Base-by-base conservation (phyloP, 2,113 vertebrate species). In the Callipepla squamata region DNA sequence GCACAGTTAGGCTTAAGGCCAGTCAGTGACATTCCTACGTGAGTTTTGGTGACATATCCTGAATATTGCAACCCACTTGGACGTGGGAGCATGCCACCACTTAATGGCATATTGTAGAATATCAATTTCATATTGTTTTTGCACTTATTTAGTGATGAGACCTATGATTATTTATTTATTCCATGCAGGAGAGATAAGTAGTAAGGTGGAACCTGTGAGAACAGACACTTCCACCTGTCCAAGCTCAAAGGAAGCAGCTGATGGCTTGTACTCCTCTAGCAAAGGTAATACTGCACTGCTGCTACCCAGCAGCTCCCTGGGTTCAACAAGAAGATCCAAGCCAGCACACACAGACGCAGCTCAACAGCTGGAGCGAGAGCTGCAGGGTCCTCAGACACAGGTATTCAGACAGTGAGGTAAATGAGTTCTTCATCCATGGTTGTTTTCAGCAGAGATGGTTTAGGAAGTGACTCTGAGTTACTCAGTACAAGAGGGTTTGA, bases 291-390 rank as follows among this genome's bases (percentile, higher is more conserved):
- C 28, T 23, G 78, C 96, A 36, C 94, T 94, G 0, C 94, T 96
- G 61, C 96, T 96, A 22, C 63, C 97, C 65, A 83, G 94, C 84
- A 87, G 44, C 50, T 97, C 96, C 1, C 5, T 81, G 58, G 67
- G 51, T 63, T 92, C 95, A 25, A n/a, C 94, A 32, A 85, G 85
- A 51, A 95, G 80, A 32, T 26, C 50, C 26, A 57, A 72, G 67
- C 20, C 57, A 1, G 19, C 19, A 13, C 36, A 90, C 65, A 87
- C 3, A 0, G 57, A 26, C 17, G 36, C 48, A 32, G 51, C 68
- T 63, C 85, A 90, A 48, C 87, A 55, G 30, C 11, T 48, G 55
- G 69, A 48, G 42, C 34, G 45, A 23, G 57, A 85, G 45, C 42
- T 48, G 62, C 69, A 73, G 47, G 3, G 34, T 66, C n/a, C 42